Percentiles rank a stretch among this genome's conserved stretches.
phyloP scores from a whole-genome alignment of 2,888 invertebrate species.

The Dasypogon diadema region DNA sequence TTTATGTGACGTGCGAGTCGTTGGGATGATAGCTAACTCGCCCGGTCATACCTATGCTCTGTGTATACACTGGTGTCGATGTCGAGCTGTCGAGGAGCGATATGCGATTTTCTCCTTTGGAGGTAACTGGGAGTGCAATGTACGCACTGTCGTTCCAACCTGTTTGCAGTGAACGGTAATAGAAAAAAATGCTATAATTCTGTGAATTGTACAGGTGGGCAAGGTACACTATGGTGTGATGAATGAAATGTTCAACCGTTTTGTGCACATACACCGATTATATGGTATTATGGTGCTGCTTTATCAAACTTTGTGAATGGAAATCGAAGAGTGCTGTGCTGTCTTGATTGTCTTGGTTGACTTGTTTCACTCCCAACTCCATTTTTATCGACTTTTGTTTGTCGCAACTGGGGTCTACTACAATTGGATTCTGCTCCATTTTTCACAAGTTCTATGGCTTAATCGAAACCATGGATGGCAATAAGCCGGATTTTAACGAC shows the following conservation, averaged over 20 bases:
- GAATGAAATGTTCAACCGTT: slow-evolving; percentile 4
- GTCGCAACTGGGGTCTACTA: not conserved
- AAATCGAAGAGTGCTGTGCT: not conserved
- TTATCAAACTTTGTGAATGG: slow-evolving; percentile 30
- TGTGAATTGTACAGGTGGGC: slow-evolving; percentile 15
- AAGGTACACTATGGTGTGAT: slow-evolving; percentile 23
- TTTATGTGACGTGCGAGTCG: slow-evolving; percentile 26
- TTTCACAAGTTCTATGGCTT: slow-evolving; percentile 27
- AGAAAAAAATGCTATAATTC: slow-evolving; percentile 21
- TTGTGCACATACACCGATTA: not conserved
- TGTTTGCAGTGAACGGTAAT: not conserved
- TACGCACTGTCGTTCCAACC: not conserved
- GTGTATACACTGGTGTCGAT: not conserved
- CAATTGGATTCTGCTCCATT: slow-evolving; percentile 28
- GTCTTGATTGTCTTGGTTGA: slow-evolving; percentile 22
- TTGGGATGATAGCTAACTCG: not conserved
- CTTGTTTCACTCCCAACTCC: slow-evolving; percentile 25
- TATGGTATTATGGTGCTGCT: not conserved
- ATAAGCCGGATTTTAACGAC: not conserved
- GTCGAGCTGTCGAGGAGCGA: slow-evolving; percentile 1
- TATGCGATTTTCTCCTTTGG: slow-evolving; percentile 28
- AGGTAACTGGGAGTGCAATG: slow-evolving; percentile 17
- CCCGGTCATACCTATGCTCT: not conserved
- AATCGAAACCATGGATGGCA: not conserved
- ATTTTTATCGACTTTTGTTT: slow-evolving; percentile 19